Conservation (phyloP, 1,140 invertebrate species). For the Drosophila simulans region DNA sequence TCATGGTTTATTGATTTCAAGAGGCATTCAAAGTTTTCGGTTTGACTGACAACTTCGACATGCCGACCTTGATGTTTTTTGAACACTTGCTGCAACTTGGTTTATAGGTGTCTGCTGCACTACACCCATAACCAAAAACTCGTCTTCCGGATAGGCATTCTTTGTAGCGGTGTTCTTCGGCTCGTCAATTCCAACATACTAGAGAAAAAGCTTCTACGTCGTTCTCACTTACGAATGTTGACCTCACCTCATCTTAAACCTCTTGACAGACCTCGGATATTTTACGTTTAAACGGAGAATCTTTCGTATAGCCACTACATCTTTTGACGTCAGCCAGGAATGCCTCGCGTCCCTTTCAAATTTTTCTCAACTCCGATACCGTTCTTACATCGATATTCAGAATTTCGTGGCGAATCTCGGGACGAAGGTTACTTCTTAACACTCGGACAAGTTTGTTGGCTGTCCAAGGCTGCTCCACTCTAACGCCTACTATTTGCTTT, state of each 20-base stretch:
- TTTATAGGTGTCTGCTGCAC: not conserved
- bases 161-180: not conserved
- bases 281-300: not conserved
- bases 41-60: too few relatives aligned
- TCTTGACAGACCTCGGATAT: conserved; percentile 59
- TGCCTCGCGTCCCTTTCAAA: conserved; percentile 1
- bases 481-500: too few relatives aligned
- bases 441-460: too few relatives aligned
- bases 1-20: too few relatives aligned
- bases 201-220: conserved; percentile 1
- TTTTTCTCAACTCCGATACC: conserved; percentile 5
- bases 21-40: too few relatives aligned
- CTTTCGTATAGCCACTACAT: not conserved
- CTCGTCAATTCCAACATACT: not conserved
- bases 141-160: not conserved
- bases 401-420: not conserved
- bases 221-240: not conserved
- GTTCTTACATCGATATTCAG: not conserved
- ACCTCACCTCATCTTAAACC: conserved; percentile 16
- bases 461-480: too few relatives aligned
- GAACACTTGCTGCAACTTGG: not conserved
- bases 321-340: conserved; percentile 4
- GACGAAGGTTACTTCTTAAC: too few relatives aligned
- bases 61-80: not conserved
- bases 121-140: not conserved